Base-by-base conservation (phyloP, 2,888 invertebrate species). In the Cerastis rubricosa region DNA sequence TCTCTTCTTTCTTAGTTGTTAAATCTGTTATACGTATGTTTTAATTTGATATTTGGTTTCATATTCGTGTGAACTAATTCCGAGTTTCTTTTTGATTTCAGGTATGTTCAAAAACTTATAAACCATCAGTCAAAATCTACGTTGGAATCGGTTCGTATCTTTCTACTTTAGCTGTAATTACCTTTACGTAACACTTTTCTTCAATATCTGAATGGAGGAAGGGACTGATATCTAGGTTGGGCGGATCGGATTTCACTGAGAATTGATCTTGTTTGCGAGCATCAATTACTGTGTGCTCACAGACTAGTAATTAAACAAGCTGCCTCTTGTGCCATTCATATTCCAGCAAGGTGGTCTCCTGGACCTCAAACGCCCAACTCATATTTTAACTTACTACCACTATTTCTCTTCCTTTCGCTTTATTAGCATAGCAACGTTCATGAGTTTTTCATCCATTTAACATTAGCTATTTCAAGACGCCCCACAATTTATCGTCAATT, bases 181-280 rank as follows among this genome's bases (percentile, higher is more conserved):
- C 11, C 1, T 64, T 11, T 45, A 29, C 19, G 47, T 83, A 81
- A 71, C 17, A 57, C 22, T 85, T 80, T 73, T 59, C 61, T 80
- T 59, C 64, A 69, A 69, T 65, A 29, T 54, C 54, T 65, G 40
- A 72, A 84, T 79, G 19, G 59, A 81, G 81, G 85, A 87, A 88
- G 66, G 43, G 68, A 74, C 40, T 76, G 63, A 76, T 79, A 80
- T 82, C 79, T 83, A 76, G 71, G 78, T 88, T 75, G 67, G 77
- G 85, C 74, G 75, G 59, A 76, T 88, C 76, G 54, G 78, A 82
- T 86, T 84, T 82, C 87, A 87, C 87, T 84, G 67, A 69, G 76
- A 85, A 88, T 87, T 87, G 79, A 83, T 83, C 87, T 81, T 88
- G 88, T 87, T 81, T 77, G 81, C 79, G 71, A 81, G 49, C 85